phyloP scores from a whole-genome alignment of 1,140 invertebrate genomes.

The Apis cerana region DNA sequence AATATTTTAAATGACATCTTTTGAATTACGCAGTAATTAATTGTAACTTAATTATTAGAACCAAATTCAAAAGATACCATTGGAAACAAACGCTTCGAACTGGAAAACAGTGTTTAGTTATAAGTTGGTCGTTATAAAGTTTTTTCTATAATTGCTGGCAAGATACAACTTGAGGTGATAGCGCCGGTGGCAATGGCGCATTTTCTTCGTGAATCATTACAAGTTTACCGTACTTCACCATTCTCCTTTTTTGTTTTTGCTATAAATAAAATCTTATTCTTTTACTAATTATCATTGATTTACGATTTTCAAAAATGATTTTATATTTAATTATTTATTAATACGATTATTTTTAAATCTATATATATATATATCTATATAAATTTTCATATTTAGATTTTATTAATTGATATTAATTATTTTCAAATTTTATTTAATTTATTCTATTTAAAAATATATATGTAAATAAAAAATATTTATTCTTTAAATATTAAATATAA shows the following conservation, averaged over 20 bases:
- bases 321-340: background rate
- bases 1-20: background rate
- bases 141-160: conserved; percentile 46
- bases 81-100: background rate
- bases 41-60: background rate
- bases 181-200: conserved; percentile 74
- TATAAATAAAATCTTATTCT: conserved; percentile 50
- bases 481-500: too few species aligned
- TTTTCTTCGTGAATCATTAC: conserved; percentile 78
- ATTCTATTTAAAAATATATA: background rate
- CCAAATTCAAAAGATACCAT: background rate
- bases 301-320: background rate
- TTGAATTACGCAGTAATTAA: conserved; percentile 3
- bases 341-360: background rate
- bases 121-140: background rate
- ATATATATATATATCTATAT: too few species aligned
- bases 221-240: conserved; percentile 73
- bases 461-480: background rate
- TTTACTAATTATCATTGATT: background rate
- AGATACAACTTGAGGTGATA: conserved; percentile 39
- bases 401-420: background rate
- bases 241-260: conserved; percentile 66
- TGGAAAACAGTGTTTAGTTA: background rate
- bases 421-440: background rate
- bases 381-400: background rate